These are phyloP conservation scores for Harpagifer antarcticus DNA, from an alignment of 2,797 vertebrate species.

Conservation along the genomic window DNA sequence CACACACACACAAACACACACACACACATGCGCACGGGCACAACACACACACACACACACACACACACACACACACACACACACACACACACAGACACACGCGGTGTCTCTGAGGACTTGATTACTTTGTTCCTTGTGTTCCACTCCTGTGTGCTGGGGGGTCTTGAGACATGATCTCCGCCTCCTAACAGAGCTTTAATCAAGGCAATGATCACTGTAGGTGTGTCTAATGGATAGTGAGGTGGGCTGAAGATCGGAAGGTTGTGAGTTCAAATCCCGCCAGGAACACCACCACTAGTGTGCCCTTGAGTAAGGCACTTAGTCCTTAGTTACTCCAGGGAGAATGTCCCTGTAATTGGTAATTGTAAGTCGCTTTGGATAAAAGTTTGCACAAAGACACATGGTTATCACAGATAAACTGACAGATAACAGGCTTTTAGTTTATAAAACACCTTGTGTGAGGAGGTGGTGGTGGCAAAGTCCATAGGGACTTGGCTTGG, in stretches of 20 bases:
- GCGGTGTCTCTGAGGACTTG: slow-evolving; percentile 28
- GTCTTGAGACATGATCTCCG: slow-evolving; percentile 50
- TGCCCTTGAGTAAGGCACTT: too few species aligned
- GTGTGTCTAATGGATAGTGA: too few species aligned
- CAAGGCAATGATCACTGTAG: slow-evolving; percentile 51
- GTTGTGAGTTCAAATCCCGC: too few species aligned
- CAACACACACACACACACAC: background rate
- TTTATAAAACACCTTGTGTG: background rate
- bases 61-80: background rate
- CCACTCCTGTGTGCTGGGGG: slow-evolving; percentile 21
- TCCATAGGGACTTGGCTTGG: too few species aligned
- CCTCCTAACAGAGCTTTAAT: slow-evolving; percentile 54
- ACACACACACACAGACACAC: background rate
- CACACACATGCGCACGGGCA: background rate
- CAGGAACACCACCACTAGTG: too few species aligned
- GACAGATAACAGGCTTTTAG: slow-evolving; percentile 26
- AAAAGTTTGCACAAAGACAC: background rate
- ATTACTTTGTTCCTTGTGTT: slow-evolving; percentile 36
- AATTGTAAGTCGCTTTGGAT: too few species aligned
- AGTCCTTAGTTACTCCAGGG: too few species aligned
- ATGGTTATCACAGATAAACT: background rate
- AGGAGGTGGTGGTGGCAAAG: background rate
- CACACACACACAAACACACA: background rate
- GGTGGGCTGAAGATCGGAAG: too few species aligned
- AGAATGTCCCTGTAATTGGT: too few species aligned